Evolutionary conservation across 2,797 vertebrate genomes (phyloP).

Genomic region (Syngnathus rostellatus): DNA sequence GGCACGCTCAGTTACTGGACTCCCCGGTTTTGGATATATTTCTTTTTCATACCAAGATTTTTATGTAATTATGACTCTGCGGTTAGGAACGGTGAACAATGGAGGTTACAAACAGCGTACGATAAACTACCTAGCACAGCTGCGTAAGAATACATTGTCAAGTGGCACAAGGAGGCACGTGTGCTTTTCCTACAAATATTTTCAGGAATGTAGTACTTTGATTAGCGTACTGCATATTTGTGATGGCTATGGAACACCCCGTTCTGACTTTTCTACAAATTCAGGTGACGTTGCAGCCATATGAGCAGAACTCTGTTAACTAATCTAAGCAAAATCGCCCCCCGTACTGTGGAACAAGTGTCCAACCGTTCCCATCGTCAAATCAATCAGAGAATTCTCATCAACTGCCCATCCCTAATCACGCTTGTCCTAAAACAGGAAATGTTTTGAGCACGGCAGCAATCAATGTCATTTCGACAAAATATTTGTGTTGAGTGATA

Average conservation of each 20-base stretch:
- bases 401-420: neutral
- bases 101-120: neutral
- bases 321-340: no score
- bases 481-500: neutral
- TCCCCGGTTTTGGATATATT: no score
- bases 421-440: neutral
- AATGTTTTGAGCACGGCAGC: neutral
- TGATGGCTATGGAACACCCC: neutral
- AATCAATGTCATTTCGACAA: neutral
- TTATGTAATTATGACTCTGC: neutral
- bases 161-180: neutral
- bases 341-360: neutral
- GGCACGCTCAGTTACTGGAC: no score
- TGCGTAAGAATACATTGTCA: neutral
- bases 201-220: no score
- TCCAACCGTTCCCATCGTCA: neutral
- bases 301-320: neutral
- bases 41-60: neutral
- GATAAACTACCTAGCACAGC: neutral
- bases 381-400: neutral
- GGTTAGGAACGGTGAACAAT: neutral
- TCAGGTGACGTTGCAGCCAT: neutral
- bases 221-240: neutral
- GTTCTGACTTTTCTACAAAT: neutral
- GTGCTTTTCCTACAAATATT: no score